Conservation (phyloP, 2,888 invertebrate species). For the Drosophila lutescens region DNA sequence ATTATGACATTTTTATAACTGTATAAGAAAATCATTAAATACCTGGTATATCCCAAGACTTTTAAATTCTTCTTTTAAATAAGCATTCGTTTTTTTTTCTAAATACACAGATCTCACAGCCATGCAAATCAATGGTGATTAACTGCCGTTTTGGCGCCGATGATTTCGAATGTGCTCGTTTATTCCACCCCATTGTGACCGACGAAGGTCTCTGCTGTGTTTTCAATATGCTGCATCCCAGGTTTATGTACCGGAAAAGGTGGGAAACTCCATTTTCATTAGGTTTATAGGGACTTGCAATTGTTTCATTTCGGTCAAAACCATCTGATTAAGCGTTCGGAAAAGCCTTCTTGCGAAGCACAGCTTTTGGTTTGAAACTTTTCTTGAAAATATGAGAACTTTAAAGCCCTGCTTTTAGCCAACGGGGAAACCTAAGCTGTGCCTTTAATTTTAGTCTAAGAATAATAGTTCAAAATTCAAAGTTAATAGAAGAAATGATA, state of each 20-base stretch:
- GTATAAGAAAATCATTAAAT: not conserved
- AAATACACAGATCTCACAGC: conserved; percentile 88
- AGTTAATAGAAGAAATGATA: too few relatives aligned
- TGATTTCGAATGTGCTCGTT: conserved; percentile 86
- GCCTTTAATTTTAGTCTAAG: not conserved
- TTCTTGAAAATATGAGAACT: not conserved
- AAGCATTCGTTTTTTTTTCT: too few relatives aligned
- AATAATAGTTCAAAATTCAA: not conserved
- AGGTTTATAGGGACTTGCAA: too few relatives aligned
- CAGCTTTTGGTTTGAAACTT: not conserved
- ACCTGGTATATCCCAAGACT: not conserved
- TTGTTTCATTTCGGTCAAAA: not conserved
- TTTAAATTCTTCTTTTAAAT: not conserved
- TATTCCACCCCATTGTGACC: conserved; percentile 90
- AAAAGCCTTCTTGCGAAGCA: not conserved
- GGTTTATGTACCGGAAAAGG: conserved; percentile 74
- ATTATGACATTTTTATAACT: not conserved
- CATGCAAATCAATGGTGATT: conserved; percentile 89
- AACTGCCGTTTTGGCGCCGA: conserved; percentile 88
- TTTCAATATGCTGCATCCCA: conserved; percentile 90
- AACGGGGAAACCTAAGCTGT: not conserved
- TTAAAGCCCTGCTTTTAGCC: not conserved
- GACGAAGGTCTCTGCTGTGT: conserved; percentile 94
- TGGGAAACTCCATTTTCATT: conserved; percentile 36
- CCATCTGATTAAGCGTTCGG: not conserved